Percentiles rank a stretch among this genome's conserved stretches.
phyloP scores from a whole-genome alignment of 1,140 invertebrate species.

The Ericerus pela region DNA sequence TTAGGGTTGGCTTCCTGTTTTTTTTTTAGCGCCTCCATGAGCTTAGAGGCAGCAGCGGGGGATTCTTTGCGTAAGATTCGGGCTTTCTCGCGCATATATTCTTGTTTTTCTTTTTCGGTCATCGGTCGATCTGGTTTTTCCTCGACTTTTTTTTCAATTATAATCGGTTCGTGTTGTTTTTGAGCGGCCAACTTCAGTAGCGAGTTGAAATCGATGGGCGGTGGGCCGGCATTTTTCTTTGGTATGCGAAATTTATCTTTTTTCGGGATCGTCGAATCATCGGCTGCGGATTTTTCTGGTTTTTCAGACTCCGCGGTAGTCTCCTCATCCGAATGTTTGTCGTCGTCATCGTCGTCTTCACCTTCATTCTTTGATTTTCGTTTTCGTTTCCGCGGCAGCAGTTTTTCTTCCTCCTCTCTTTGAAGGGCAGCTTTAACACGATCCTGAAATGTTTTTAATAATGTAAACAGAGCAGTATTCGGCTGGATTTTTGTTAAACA shows the following conservation, averaged over 20 bases:
- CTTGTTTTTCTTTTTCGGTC: conserved; percentile 63
- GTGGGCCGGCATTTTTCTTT: conserved; percentile 37
- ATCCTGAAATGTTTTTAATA: conserved; percentile 29
- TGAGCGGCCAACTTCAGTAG: conserved; percentile 63
- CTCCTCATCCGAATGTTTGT: conserved; percentile 15
- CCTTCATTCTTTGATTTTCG: conserved; percentile 35
- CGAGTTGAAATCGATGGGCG: conserved; percentile 54
- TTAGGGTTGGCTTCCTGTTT: background rate
- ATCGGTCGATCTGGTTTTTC: conserved; percentile 47
- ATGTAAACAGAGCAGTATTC: too few relatives aligned
- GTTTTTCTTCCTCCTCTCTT: conserved; percentile 54
- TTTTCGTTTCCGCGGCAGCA: conserved; percentile 47
- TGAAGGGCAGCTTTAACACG: conserved; percentile 58
- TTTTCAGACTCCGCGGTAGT: conserved; percentile 20
- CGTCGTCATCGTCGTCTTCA: conserved; percentile 1
- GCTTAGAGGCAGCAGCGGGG: background rate
- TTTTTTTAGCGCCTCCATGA: too few relatives aligned
- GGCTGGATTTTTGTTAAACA: too few relatives aligned
- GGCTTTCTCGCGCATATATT: conserved; percentile 44
- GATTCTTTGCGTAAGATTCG: background rate
- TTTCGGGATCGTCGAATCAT: conserved; percentile 16
- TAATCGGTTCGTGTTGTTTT: conserved; percentile 63
- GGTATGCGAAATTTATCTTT: conserved; percentile 31
- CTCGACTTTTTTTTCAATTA: conserved; percentile 41
- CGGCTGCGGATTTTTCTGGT: conserved; percentile 19